Evolutionary conservation across 1,140 invertebrate species (phyloP), one percentile per base, ranked within the genome.

Genomic region (Pachypeltis micranthus): DNA sequence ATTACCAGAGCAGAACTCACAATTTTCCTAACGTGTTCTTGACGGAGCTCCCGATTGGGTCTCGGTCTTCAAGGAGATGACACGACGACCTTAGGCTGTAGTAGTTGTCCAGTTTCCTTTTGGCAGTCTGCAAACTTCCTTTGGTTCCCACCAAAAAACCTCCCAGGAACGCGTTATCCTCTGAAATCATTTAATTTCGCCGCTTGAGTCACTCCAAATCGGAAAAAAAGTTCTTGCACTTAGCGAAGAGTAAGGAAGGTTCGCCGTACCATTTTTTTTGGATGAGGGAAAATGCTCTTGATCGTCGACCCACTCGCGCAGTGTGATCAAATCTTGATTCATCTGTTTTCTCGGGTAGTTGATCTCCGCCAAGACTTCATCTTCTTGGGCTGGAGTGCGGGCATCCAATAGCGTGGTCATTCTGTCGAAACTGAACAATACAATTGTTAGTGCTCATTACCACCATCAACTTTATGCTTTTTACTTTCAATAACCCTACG

Each of bases 291-390:
- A 21, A 51, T 51, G 47, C 10, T 51, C 47, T 21, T 51, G 47
- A 21, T 51, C 47, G 47, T 51, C 47, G 21, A 51, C 12, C 47
- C 47, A 51, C 23, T 51, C 47, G 7, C 47, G 12, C 4, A 51
- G 47, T 4, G 47, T 51, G 7, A 51, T 51, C 12, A 51, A 16
- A 21, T 51, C 47, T 51, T 51, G 47, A 21, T 51, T 51, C 10
- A 51, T 10, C 47, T 51, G 47, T 21, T 51, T 51, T 21, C 47
- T 51, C 12, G 47, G 47, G 47, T 51, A 51, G 47, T 51, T 51
- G 47, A 51, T 51, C 19, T 51, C 47, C 7, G 47, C 23, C 4
- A 51, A 21, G 19, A 51, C 23, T 10, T 10, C 47, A 16, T 51
- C 47, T 21, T 51, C 47, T 21, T 51, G 47, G 4, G 47, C 47